A percentile compares a stretch with the other conserved stretches of the same genome.
phyloP scores from a whole-genome alignment of 1,140 invertebrate species.

The Ericerus pela region DNA sequence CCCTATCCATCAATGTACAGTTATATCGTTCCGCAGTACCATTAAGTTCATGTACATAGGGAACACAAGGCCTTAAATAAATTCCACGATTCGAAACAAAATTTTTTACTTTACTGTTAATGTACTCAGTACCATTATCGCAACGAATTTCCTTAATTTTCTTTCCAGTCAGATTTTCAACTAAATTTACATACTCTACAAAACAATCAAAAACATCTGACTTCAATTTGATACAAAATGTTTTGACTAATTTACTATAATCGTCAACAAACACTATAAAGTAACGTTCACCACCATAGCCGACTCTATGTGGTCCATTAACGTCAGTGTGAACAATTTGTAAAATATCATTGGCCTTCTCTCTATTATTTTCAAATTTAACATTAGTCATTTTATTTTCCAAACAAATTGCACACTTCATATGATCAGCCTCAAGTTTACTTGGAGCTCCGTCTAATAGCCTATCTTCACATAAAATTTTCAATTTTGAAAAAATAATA shows the following conservation, averaged over 20 bases:
- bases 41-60: slow-evolving; percentile 3
- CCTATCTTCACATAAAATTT: slow-evolving; percentile 15
- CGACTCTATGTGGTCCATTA: slow-evolving; percentile 15
- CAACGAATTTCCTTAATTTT: slow-evolving; percentile 13
- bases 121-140: slow-evolving; percentile 19
- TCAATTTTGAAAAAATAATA: slow-evolving; percentile 20
- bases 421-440: background rate
- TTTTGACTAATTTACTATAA: slow-evolving; percentile 23
- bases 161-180: slow-evolving; percentile 2
- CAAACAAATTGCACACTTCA: slow-evolving; percentile 20
- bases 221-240: slow-evolving; percentile 21
- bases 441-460: background rate
- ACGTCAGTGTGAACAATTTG: slow-evolving; percentile 25
- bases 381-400: slow-evolving; percentile 20
- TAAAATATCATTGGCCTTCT: slow-evolving; percentile 16
- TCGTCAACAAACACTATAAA: slow-evolving; percentile 26
- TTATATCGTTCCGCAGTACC: slow-evolving; percentile 17
- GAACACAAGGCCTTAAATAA: background rate
- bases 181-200: slow-evolving; percentile 19
- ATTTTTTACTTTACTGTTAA: background rate
- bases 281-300: slow-evolving; percentile 22
- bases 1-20: slow-evolving; percentile 16
- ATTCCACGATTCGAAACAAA: background rate
- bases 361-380: slow-evolving; percentile 16
- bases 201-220: slow-evolving; percentile 20